Percentiles rank a stretch among this genome's conserved stretches.
Evolutionary conservation across 1,140 invertebrate genomes (phyloP).

Genomic region (Streblospio benedicti): DNA sequence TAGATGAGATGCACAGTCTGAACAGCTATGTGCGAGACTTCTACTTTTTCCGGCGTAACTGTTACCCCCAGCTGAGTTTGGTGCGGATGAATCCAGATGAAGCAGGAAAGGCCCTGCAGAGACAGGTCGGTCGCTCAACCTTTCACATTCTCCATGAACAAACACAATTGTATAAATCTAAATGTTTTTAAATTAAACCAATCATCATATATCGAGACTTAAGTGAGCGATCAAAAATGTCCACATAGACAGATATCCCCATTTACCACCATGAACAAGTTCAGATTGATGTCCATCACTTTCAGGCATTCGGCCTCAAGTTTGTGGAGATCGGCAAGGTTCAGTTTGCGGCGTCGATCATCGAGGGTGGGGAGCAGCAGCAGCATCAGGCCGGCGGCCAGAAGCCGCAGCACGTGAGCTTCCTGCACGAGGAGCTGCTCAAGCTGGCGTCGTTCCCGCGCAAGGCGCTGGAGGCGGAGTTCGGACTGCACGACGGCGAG

Average conservation of each 20-base stretch:
- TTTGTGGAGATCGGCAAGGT: constrained; percentile 95
- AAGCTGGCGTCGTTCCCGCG: constrained; percentile 96
- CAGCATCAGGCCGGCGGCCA: constrained; percentile 36
- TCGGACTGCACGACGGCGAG: constrained; percentile 83
- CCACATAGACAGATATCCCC: too few species aligned
- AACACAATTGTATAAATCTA: constrained; percentile 13
- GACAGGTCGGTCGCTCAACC: constrained; percentile 55
- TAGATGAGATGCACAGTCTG: constrained; percentile 89
- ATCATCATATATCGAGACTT: too few species aligned
- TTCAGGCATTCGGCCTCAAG: constrained; percentile 78
- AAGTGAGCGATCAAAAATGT: too few species aligned
- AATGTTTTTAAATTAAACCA: too few species aligned
- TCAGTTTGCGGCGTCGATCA: constrained; percentile 50
- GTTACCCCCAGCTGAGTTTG: constrained; percentile 93
- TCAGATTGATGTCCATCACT: too few species aligned
- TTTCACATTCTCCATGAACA: not conserved
- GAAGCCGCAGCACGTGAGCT: constrained; percentile 54
- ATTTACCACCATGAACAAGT: too few species aligned
- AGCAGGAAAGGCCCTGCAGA: constrained; percentile 83
- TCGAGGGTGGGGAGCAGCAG: constrained; percentile 46
- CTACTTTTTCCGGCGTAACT: constrained; percentile 97
- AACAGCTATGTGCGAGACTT: constrained; percentile 91
- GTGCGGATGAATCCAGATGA: constrained; percentile 85
- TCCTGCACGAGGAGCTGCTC: constrained; percentile 96
- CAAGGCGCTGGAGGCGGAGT: constrained; percentile 92